These are phyloP conservation scores for Drosophila littoralis DNA, from an alignment of 1,140 invertebrate species.

Conservation along the genomic window DNA sequence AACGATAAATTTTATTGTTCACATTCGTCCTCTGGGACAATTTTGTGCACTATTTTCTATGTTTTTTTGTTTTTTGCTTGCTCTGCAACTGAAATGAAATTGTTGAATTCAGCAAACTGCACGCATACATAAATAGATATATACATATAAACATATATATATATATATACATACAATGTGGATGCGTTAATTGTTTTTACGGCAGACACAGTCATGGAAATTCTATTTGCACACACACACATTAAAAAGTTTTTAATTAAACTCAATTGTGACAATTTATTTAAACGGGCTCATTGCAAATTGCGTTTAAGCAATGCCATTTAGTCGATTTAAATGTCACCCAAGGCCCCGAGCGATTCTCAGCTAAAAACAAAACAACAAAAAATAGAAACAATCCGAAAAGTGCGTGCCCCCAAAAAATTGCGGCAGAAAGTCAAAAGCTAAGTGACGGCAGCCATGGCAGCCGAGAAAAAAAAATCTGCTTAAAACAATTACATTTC, in stretches of 20 bases:
- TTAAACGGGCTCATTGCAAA: slow-evolving; percentile 67
- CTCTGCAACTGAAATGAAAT: slow-evolving; percentile 63
- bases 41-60: slow-evolving; percentile 49
- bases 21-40: slow-evolving; percentile 50
- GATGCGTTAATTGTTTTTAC: slow-evolving; percentile 78
- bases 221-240: slow-evolving; percentile 21
- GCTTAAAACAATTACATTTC: slow-evolving; percentile 83
- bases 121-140: slow-evolving; percentile 24
- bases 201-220: slow-evolving; percentile 33
- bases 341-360: slow-evolving; percentile 9
- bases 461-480: slow-evolving; percentile 64
- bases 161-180: slow-evolving; percentile 38
- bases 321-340: slow-evolving; percentile 58
- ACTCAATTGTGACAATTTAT: slow-evolving; percentile 76
- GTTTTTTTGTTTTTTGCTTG: slow-evolving; percentile 36
- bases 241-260: slow-evolving; percentile 80
- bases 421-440: slow-evolving; percentile 21
- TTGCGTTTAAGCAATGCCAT: slow-evolving; percentile 42
- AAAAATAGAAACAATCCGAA: slow-evolving; percentile 29
- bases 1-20: slow-evolving; percentile 80
- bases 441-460: slow-evolving; percentile 18
- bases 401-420: slow-evolving; percentile 33
- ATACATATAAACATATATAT: slow-evolving; percentile 14
- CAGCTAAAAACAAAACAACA: slow-evolving; percentile 5
- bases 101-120: slow-evolving; percentile 53